Conservation (phyloP, 2,888 invertebrate species). For the Ditula angustiorana region DNA sequence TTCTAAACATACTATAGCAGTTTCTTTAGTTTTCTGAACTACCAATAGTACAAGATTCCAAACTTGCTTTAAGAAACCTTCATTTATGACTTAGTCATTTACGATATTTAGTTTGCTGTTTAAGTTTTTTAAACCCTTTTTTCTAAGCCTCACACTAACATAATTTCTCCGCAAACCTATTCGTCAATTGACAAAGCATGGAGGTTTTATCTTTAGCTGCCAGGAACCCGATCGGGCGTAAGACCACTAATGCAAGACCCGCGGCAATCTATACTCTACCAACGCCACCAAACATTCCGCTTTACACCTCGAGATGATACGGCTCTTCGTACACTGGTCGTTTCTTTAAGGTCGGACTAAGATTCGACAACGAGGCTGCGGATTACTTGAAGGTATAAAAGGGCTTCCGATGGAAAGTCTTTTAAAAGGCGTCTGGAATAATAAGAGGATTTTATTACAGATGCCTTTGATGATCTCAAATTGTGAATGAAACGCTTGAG, state of each 20-base stretch:
- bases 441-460: constrained; percentile 29
- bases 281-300: constrained; percentile 29
- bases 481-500: constrained; percentile 51
- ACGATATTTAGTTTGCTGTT: no score
- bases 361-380: constrained; percentile 43
- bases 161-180: background rate
- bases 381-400: constrained; percentile 40
- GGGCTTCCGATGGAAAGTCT: constrained; percentile 9
- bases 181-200: constrained; percentile 1
- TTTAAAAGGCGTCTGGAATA: constrained; percentile 20
- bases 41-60: no score
- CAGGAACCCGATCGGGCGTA: constrained; percentile 29
- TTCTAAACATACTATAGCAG: no score
- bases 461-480: constrained; percentile 2
- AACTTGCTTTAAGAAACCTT: no score
- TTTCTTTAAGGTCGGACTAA: constrained; percentile 41
- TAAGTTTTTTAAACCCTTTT: no score
- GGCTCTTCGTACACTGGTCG: constrained; percentile 31
- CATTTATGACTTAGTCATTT: no score
- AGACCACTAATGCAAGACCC: constrained; percentile 42
- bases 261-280: constrained; percentile 35
- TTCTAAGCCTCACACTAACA: no score
- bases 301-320: constrained; percentile 36
- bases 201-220: constrained; percentile 28
- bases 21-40: no score